Percentiles rank a stretch among this genome's conserved stretches.
These are phyloP conservation scores for Melanerpes formicivorus DNA, from an alignment of 2,113 vertebrate species.

Conservation along the genomic window DNA sequence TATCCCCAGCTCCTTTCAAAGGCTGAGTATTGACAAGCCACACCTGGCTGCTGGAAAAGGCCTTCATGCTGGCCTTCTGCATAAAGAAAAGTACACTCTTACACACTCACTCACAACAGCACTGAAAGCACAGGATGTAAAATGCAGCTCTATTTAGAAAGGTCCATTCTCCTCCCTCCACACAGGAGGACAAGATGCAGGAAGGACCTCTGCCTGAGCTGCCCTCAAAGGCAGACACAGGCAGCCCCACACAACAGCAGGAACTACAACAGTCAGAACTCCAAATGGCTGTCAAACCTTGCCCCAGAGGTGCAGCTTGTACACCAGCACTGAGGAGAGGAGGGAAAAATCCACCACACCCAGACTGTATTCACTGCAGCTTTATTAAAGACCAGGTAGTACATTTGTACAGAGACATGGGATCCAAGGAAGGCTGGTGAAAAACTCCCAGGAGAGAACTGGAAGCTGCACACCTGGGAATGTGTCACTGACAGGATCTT, in stretches of 20 bases:
- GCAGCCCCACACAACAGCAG: not conserved
- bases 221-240: not conserved
- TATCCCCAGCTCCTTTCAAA: not conserved
- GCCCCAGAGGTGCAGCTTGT: not conserved
- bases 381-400: conserved; percentile 35
- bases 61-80: not conserved
- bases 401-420: not conserved
- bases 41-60: conserved; percentile 25
- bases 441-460: not conserved
- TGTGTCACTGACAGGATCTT: not conserved
- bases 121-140: not conserved
- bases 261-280: not conserved
- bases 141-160: not conserved
- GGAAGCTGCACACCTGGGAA: not conserved
- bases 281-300: not conserved
- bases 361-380: not conserved
- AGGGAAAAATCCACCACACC: not conserved
- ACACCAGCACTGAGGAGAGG: not conserved
- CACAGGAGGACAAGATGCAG: not conserved
- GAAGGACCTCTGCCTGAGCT: not conserved
- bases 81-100: not conserved
- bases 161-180: not conserved
- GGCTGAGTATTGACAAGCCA: not conserved
- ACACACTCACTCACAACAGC: not conserved
- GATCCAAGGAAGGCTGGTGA: not conserved